phyloP scores from a whole-genome alignment of 2,888 invertebrate species.

The Campoplex capitator region DNA sequence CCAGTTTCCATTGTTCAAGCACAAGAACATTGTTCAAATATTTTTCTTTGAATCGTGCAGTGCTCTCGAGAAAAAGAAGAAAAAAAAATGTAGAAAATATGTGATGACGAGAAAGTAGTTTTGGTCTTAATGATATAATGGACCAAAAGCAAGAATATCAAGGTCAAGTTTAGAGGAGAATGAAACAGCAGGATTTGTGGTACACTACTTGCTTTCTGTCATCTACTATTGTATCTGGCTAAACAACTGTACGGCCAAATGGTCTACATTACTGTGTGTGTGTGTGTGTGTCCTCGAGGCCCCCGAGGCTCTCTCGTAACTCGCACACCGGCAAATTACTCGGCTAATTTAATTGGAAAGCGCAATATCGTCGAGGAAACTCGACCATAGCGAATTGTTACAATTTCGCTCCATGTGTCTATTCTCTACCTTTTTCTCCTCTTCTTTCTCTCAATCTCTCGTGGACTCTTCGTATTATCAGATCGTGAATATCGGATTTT shows the following conservation, averaged over 20 bases:
- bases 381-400: slow-evolving; percentile 41
- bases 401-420: slow-evolving; percentile 22
- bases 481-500: background rate
- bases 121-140: background rate
- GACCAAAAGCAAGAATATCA: background rate
- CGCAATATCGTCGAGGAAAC: slow-evolving; percentile 71
- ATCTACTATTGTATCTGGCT: slow-evolving; percentile 37
- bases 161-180: slow-evolving; percentile 10
- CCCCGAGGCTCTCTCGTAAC: slow-evolving; percentile 48
- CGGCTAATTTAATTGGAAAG: slow-evolving; percentile 73
- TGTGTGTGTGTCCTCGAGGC: slow-evolving; percentile 1
- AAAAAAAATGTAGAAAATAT: background rate
- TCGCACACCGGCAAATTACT: slow-evolving; percentile 70
- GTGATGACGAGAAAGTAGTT: background rate
- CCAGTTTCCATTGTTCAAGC: too few species aligned
- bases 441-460: background rate
- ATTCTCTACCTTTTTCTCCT: slow-evolving; percentile 10
- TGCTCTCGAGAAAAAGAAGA: background rate
- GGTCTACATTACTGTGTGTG: slow-evolving; percentile 36
- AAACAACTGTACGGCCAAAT: slow-evolving; percentile 30
- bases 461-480: slow-evolving; percentile 1
- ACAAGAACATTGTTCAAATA: too few species aligned
- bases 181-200: slow-evolving; percentile 1
- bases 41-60: too few species aligned
- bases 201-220: slow-evolving; percentile 35